Evolutionary conservation across 1,140 invertebrate species (phyloP).

Genomic region (Pseudomyrmex sp.): DNA sequence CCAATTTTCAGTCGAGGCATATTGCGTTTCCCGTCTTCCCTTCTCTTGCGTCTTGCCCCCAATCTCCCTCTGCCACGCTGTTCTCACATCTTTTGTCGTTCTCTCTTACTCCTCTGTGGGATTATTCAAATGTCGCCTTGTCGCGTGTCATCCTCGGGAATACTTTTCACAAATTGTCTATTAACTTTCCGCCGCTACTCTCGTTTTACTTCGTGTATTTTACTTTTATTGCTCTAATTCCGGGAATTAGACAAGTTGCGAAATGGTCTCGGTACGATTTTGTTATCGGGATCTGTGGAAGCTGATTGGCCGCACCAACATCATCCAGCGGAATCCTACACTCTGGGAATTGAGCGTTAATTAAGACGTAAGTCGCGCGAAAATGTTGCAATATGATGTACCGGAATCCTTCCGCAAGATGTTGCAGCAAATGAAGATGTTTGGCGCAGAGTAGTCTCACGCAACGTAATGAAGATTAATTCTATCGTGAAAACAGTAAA

Average conservation of each 20-base stretch:
- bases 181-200: conserved; percentile 13
- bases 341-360: conserved; percentile 27
- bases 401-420: conserved; percentile 20
- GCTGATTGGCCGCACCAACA: conserved; percentile 18
- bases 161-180: conserved; percentile 53
- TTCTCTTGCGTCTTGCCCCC: conserved; percentile 3
- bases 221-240: conserved; percentile 39
- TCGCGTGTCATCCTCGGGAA: conserved; percentile 50
- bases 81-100: conserved; percentile 27
- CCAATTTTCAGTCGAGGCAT: conserved; percentile 63
- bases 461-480: conserved; percentile 22
- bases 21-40: conserved; percentile 39
- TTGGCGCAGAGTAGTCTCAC: conserved; percentile 10
- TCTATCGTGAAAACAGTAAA: background rate
- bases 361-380: conserved; percentile 41
- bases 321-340: background rate
- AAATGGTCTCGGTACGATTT: background rate
- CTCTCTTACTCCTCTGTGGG: background rate
- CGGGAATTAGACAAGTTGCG: conserved; percentile 4
- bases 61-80: conserved; percentile 7
- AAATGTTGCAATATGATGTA: conserved; percentile 36
- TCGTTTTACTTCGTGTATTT: conserved; percentile 25
- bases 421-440: conserved; percentile 22
- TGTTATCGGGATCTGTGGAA: conserved; percentile 22
- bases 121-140: conserved; percentile 62